Evolutionary conservation across 2,888 invertebrate genomes (phyloP).

Genomic region (Leucania comma): DNA sequence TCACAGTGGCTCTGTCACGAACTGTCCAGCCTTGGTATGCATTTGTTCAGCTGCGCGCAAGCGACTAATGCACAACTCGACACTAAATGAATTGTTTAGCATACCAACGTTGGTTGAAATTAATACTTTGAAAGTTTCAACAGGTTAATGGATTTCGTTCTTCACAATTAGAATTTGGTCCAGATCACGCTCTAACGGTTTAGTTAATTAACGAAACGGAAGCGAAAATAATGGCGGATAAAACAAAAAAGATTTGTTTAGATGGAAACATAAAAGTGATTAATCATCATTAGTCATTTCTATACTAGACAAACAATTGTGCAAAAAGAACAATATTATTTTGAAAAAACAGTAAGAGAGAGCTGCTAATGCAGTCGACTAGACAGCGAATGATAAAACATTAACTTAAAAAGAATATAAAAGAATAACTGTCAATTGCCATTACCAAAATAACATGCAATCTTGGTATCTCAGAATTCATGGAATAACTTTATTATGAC

Average conservation of each 20-base stretch:
- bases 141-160: slow-evolving; percentile 41
- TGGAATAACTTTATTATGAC: slow-evolving; percentile 14
- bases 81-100: slow-evolving; percentile 64
- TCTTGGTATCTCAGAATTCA: slow-evolving; percentile 17
- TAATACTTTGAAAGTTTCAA: slow-evolving; percentile 57
- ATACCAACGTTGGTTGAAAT: slow-evolving; percentile 59
- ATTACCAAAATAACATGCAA: slow-evolving; percentile 3
- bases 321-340: slow-evolving; percentile 15
- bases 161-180: slow-evolving; percentile 43
- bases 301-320: slow-evolving; percentile 17
- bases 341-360: not conserved
- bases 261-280: slow-evolving; percentile 40
- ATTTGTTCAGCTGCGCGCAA: slow-evolving; percentile 79
- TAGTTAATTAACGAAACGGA: slow-evolving; percentile 56
- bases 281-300: slow-evolving; percentile 42
- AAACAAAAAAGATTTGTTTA: slow-evolving; percentile 44
- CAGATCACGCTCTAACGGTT: slow-evolving; percentile 55
- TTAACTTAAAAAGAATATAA: not conserved
- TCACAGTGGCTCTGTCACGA: slow-evolving; percentile 68
- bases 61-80: slow-evolving; percentile 60
- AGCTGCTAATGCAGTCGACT: not conserved
- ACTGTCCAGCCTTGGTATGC: slow-evolving; percentile 75
- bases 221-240: slow-evolving; percentile 48
- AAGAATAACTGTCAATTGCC: not conserved
- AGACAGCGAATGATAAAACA: not conserved